Evolutionary conservation across 2,113 vertebrate genomes (phyloP), one percentile per base, ranked within the genome.

Genomic region (Butorides virescens): DNA sequence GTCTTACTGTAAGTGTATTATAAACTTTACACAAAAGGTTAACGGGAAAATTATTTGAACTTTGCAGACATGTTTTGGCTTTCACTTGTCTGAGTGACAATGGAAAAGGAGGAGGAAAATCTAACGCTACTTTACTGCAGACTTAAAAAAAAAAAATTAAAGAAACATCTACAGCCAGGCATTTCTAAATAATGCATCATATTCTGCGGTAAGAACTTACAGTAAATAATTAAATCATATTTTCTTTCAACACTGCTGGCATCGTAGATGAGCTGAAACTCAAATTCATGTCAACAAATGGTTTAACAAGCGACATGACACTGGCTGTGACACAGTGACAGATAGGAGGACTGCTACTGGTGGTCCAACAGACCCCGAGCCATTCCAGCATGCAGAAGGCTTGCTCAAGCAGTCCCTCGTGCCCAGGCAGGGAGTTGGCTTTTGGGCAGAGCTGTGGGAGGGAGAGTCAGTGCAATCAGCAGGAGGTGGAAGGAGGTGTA

Each of bases 381-480:
- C 25, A 46, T 47, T 84, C 22, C 79, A 80, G 15, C 29, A 27
- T 3, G 2, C 1, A 3, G 39, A 90, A 82, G 5, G 8, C 17
- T 27, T 37, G 18, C 18, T 74, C 0, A 0, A 26, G 25, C 20
- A 18, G 17, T 55, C 29, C 53, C 53, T 91, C 44, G 25, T 0
- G 0, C 6, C 47, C 30, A 42, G 62, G 10, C 23, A 53, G 5
- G 9, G 22, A 39, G 5, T 13, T 75, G 53, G 23, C 16, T 68
- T 87, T 88, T 72, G 66, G 44, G 34, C 22, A 75, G 37, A 71
- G 12, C 17, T 67, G 42, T 37, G 11, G 39, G 25, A 65, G 11
- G 25, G 3, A 73, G 21, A 44, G 36, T 11, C 2, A 3, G 3
- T 37, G 49, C 30, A 58, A 55, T n/a, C 27, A 55, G 39, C 4